A percentile compares a stretch with the other conserved stretches of the same genome.
Evolutionary conservation across 2,113 vertebrate species (phyloP).

Genomic region (Alethe diademata): DNA sequence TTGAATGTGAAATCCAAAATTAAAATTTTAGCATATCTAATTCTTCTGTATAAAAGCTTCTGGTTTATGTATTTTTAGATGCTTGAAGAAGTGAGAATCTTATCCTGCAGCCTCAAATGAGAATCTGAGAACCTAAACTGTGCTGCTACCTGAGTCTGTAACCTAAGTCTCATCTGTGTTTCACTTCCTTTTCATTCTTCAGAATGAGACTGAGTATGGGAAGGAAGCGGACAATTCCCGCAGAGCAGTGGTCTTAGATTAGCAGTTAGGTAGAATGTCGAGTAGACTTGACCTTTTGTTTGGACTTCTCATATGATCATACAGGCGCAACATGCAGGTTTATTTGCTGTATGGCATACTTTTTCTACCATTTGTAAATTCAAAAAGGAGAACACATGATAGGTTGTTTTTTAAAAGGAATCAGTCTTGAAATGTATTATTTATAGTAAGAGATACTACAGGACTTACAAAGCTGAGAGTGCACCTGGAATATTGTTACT

Average conservation of each 20-base stretch:
- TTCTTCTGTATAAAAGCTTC: neutral
- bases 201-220: neutral
- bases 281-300: neutral
- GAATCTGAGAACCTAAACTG: neutral
- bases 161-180: neutral
- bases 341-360: neutral
- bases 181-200: neutral
- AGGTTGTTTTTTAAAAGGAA: neutral
- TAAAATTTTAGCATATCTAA: neutral
- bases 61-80: neutral
- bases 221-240: neutral
- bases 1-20: neutral
- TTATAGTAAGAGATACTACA: neutral
- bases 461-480: neutral
- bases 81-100: neutral
- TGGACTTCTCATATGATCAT: neutral
- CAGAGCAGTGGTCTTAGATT: neutral
- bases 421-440: neutral
- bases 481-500: neutral
- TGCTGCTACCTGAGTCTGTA: neutral
- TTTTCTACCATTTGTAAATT: neutral
- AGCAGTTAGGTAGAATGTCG: neutral
- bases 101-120: neutral
- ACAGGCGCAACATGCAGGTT: neutral
- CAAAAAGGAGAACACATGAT: neutral